Evolutionary conservation across 2,113 vertebrate species (phyloP).

Genomic region (Capreolus pygargus): DNA sequence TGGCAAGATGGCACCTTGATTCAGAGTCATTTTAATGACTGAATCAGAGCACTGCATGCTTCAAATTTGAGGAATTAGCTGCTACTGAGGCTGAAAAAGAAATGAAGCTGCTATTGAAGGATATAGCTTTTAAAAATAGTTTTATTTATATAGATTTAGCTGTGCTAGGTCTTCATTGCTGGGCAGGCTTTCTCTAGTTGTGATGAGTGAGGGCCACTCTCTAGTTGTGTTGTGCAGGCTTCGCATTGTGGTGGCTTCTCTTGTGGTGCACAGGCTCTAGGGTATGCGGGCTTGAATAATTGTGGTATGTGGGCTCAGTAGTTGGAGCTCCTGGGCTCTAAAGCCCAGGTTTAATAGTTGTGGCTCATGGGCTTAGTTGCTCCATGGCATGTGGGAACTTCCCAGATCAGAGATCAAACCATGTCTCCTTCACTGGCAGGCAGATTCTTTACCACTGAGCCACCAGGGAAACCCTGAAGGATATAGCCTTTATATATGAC

Average conservation of each 20-base stretch:
- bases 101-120: not conserved
- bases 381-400: not conserved
- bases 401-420: not conserved
- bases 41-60: not conserved
- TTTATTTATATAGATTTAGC: not conserved
- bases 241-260: not conserved
- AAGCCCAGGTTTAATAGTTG: not conserved
- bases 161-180: not conserved
- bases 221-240: not conserved
- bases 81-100: not conserved
- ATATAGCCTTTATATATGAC: not conserved
- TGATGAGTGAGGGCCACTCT: not conserved
- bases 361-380: not conserved
- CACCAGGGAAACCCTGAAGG: not conserved
- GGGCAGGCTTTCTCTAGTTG: not conserved
- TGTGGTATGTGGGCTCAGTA: too few species aligned
- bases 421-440: not conserved
- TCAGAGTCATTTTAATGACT: slow-evolving; percentile 33
- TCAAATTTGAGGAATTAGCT: not conserved
- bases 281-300: not conserved
- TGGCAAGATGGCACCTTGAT: slow-evolving; percentile 35
- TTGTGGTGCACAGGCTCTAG: not conserved
- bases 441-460: not conserved
- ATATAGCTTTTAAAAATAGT: not conserved
- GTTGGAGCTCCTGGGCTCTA: too few species aligned